These are phyloP conservation scores for Lydus trimaculatus DNA, from an alignment of 2,888 invertebrate species.

Conservation along the genomic window DNA sequence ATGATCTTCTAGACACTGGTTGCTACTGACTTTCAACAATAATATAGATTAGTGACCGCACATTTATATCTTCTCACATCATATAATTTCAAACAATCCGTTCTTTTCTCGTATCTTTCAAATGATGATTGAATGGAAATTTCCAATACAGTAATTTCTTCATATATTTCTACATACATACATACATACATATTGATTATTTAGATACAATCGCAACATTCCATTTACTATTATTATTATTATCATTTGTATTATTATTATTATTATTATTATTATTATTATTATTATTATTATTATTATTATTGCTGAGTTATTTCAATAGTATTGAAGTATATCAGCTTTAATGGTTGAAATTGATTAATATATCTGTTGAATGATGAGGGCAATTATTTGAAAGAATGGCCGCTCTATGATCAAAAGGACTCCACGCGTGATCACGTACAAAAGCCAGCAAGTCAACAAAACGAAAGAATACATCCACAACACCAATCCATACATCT, in stretches of 20 bases:
- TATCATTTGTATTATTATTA: not conserved
- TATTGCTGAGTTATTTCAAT: not conserved
- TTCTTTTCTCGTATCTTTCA: not conserved
- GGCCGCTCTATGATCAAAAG: slow-evolving; percentile 55
- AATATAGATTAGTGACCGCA: slow-evolving; percentile 3
- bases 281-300: not conserved
- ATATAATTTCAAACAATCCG: not conserved
- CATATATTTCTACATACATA: not conserved
- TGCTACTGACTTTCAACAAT: not conserved
- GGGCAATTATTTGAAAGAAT: slow-evolving; percentile 49
- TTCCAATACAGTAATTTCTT: not conserved
- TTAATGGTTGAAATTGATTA: slow-evolving; percentile 41
- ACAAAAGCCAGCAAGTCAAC: slow-evolving; percentile 32
- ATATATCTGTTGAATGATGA: slow-evolving; percentile 48
- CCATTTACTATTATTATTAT: not conserved
- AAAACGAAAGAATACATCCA: not conserved
- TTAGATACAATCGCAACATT: not conserved
- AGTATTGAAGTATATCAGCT: not conserved
- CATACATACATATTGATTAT: not conserved
- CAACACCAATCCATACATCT: not conserved
- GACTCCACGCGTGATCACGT: slow-evolving; percentile 55
- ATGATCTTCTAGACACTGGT: not conserved
- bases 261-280: not conserved
- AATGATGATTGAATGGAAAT: not conserved
- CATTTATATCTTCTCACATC: not conserved